Conservation (phyloP, 2,113 vertebrate species). For the Ciconia maguari region DNA sequence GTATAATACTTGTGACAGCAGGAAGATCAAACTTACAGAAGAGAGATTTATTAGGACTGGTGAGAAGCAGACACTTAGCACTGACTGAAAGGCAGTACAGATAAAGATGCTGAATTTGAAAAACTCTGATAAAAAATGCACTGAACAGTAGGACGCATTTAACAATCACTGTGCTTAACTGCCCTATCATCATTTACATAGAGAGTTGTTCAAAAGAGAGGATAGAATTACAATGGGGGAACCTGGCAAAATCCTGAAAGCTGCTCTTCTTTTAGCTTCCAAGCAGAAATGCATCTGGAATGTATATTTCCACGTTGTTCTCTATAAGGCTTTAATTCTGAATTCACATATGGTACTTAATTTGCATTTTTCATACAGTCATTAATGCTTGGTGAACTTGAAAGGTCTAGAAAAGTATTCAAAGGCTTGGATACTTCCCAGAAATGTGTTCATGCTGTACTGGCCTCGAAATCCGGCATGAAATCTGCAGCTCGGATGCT, state of each 20-base stretch:
- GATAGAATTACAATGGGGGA: conserved; percentile 9
- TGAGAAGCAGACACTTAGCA: neutral
- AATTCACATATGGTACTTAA: conserved; percentile 50
- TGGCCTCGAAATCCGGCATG: conserved; percentile 21
- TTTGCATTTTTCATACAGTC: conserved; percentile 56
- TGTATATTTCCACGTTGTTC: conserved; percentile 24
- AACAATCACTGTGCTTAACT: conserved; percentile 18
- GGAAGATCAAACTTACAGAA: neutral
- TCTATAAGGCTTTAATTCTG: conserved; percentile 26
- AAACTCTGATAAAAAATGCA: neutral
- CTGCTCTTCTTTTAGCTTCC: conserved; percentile 14
- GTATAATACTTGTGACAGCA: neutral
- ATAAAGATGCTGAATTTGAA: conserved; percentile 30
- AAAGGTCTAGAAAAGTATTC: conserved; percentile 57
- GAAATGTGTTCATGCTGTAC: conserved; percentile 27
- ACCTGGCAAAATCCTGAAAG: conserved; percentile 52
- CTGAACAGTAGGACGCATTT: conserved; percentile 24
- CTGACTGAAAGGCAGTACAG: neutral
- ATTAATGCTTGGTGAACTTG: conserved; percentile 39
- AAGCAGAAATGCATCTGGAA: conserved; percentile 44
- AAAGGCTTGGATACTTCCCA: conserved; percentile 47
- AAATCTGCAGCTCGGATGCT: neutral
- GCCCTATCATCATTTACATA: conserved; percentile 28
- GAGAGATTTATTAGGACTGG: neutral
- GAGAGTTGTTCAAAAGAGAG: neutral